Conservation (phyloP, 2,797 vertebrate genomes). For the Eutrigla gurnardus region DNA sequence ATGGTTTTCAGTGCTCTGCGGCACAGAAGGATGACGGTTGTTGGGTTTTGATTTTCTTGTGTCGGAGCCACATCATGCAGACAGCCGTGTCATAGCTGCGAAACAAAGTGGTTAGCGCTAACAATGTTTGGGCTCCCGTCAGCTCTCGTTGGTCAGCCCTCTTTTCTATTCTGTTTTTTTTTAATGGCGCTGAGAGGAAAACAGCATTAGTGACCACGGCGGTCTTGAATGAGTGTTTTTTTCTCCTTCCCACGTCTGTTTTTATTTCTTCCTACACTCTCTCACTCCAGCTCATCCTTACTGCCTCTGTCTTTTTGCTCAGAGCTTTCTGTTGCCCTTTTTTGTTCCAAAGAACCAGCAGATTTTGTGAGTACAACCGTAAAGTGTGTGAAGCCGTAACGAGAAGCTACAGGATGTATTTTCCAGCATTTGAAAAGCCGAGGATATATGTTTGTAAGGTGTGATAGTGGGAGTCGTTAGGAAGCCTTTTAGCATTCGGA, state of each 20-base stretch:
- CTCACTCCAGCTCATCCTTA: slow-evolving; percentile 12
- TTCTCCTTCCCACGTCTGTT: slow-evolving; percentile 65
- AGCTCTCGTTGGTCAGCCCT: slow-evolving; percentile 19
- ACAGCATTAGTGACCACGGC: slow-evolving; percentile 43
- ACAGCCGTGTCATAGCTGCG: slow-evolving; percentile 11
- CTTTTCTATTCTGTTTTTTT: slow-evolving; percentile 4
- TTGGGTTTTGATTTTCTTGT: neutral
- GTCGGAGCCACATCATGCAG: slow-evolving; percentile 17
- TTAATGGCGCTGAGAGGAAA: slow-evolving; percentile 42
- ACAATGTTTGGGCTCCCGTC: slow-evolving; percentile 30
- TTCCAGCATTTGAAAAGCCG: slow-evolving; percentile 21
- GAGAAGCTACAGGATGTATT: slow-evolving; percentile 31
- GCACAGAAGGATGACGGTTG: no score
- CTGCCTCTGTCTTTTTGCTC: slow-evolving; percentile 15
- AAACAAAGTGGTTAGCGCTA: slow-evolving; percentile 30
- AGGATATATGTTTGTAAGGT: slow-evolving; percentile 32
- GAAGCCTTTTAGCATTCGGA: slow-evolving; percentile 65
- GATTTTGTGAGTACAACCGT: neutral
- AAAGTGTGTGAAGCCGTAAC: neutral
- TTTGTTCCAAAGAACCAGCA: neutral
- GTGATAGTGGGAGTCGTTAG: slow-evolving; percentile 53
- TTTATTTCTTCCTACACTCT: slow-evolving; percentile 62
- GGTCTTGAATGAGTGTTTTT: slow-evolving; percentile 46
- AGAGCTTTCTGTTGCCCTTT: slow-evolving; percentile 22
- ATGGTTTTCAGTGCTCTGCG: no score